Conservation (phyloP, 2,113 vertebrate genomes). For the Daphoenositta chrysoptera region DNA sequence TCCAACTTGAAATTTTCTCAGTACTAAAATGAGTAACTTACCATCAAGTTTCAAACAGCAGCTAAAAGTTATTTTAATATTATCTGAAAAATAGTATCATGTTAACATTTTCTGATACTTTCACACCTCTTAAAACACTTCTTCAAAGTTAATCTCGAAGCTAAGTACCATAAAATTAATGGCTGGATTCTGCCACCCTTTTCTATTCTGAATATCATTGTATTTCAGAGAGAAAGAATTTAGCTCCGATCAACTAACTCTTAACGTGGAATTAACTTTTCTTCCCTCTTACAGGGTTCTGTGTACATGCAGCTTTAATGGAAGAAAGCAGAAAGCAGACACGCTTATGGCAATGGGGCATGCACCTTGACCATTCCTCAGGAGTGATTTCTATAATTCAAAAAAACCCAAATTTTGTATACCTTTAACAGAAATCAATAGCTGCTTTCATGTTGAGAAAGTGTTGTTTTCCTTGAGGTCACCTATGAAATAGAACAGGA, state of each 20-base stretch:
- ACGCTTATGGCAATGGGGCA: not conserved
- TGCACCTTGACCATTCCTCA: not conserved
- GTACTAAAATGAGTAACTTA: not conserved
- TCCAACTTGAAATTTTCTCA: not conserved
- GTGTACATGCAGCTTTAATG: not conserved
- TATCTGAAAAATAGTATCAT: not conserved
- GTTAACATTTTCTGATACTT: not conserved
- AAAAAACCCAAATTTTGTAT: not conserved
- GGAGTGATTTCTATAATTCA: not conserved
- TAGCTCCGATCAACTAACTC: not conserved
- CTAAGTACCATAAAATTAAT: not conserved
- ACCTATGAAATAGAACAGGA: not conserved
- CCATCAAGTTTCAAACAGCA: not conserved
- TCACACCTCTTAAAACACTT: not conserved
- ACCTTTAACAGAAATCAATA: not conserved
- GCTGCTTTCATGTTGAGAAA: not conserved
- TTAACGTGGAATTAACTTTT: not conserved
- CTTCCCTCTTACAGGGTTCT: not conserved
- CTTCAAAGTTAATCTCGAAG: not conserved
- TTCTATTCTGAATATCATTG: not conserved
- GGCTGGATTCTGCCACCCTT: not conserved
- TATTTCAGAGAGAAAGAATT: not conserved
- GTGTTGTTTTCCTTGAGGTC: not conserved
- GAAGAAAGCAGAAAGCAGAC: not conserved
- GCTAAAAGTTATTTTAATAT: not conserved